These are phyloP conservation scores for Coracias cyanogaster DNA, from an alignment of 2,797 vertebrate genomes.

Conservation along the genomic window DNA sequence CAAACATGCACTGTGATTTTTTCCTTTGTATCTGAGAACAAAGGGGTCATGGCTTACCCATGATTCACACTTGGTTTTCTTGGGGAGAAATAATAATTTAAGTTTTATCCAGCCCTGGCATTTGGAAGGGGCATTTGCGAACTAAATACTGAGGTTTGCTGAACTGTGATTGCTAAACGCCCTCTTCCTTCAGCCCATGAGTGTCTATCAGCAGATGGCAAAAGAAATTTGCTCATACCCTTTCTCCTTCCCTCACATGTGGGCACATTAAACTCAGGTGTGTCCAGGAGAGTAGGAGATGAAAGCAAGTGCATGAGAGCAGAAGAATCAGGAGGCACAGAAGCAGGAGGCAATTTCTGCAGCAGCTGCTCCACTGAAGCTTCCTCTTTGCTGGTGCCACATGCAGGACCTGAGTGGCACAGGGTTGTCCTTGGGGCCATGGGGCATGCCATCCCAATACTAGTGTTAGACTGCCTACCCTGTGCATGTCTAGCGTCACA, in stretches of 20 bases:
- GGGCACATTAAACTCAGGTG: background rate
- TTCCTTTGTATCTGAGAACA: background rate
- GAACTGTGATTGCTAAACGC: background rate
- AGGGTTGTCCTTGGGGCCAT: background rate
- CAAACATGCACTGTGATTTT: background rate
- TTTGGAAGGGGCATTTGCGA: background rate
- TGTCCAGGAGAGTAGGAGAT: background rate
- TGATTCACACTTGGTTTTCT: background rate
- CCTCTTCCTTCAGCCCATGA: background rate
- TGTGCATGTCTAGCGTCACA: rapidly evolving
- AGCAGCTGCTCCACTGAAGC: background rate
- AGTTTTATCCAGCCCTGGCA: background rate
- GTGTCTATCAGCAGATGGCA: background rate
- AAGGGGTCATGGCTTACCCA: background rate
- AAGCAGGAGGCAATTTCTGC: background rate
- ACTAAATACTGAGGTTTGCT: background rate
- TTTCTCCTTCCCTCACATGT: background rate
- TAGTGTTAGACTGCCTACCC: background rate
- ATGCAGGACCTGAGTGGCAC: background rate
- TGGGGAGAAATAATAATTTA: background rate
- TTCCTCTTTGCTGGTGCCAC: background rate
- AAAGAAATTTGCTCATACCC: background rate
- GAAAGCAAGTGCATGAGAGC: background rate
- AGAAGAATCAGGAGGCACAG: background rate
- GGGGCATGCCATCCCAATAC: rapidly evolving